A percentile compares a stretch with the other conserved stretches of the same genome.
Evolutionary conservation across 2,888 invertebrate genomes (phyloP).

Genomic region (Unio delphinus): DNA sequence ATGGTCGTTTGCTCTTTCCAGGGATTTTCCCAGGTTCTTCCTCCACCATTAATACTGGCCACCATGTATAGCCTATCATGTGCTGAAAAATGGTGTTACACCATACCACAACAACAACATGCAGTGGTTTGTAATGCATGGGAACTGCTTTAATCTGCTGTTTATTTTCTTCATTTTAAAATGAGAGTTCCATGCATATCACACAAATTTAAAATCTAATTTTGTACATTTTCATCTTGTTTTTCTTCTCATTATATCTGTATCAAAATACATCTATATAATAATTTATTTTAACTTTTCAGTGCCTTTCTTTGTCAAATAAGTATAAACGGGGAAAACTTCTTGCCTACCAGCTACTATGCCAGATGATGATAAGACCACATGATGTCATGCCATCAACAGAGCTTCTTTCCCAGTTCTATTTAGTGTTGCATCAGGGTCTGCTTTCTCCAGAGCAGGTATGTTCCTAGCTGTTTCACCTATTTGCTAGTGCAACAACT

Average conservation of each 20-base stretch:
- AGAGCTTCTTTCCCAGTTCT: constrained; percentile 88
- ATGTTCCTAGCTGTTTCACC: constrained; percentile 4
- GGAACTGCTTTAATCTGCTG: not conserved
- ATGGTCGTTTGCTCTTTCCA: too few relatives aligned
- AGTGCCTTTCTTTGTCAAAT: constrained; percentile 81
- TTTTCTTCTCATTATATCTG: not conserved
- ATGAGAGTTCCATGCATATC: too few relatives aligned
- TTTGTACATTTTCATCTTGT: too few relatives aligned
- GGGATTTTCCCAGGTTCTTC: too few relatives aligned
- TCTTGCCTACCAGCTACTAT: constrained; percentile 88
- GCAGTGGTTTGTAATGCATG: not conserved
- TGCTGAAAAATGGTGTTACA: too few relatives aligned
- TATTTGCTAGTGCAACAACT: not conserved
- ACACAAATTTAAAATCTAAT: too few relatives aligned
- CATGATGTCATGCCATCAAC: constrained; percentile 82
- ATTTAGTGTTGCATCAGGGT: constrained; percentile 84
- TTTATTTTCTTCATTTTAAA: not conserved
- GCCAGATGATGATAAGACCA: constrained; percentile 83
- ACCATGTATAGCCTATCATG: too few relatives aligned
- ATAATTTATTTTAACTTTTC: constrained; percentile 30
- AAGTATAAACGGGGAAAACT: constrained; percentile 86
- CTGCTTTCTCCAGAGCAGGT: constrained; percentile 79
- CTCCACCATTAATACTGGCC: too few relatives aligned
- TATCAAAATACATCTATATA: too few relatives aligned
- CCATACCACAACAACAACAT: not conserved